Evolutionary conservation across 2,797 vertebrate species (phyloP).

Genomic region (Cuniculus paca): DNA sequence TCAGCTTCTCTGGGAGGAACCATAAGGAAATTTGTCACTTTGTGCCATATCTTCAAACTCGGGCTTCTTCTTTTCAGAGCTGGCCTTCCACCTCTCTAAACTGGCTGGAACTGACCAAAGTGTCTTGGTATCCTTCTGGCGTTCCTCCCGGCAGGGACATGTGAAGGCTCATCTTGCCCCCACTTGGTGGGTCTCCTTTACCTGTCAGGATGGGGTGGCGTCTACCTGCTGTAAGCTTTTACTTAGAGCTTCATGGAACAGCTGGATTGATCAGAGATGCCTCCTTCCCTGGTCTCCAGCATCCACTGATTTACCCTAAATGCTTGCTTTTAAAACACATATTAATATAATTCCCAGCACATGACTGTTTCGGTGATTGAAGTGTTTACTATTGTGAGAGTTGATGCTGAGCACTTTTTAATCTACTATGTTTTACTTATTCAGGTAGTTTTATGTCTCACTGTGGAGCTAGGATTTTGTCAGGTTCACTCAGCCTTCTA

Average conservation of each 20-base stretch:
- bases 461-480: neutral
- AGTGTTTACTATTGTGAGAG: neutral
- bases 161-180: slow-evolving; percentile 97
- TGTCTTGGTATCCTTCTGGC: slow-evolving; percentile 97
- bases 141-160: slow-evolving; percentile 95
- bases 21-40: slow-evolving; percentile 94
- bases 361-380: neutral
- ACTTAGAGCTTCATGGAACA: neutral
- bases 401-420: neutral
- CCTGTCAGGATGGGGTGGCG: slow-evolving; percentile 87
- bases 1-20: slow-evolving; percentile 93
- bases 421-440: neutral
- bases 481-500: neutral
- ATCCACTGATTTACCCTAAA: neutral
- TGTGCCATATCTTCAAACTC: slow-evolving; percentile 98
- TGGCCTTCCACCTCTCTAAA: slow-evolving; percentile 97
- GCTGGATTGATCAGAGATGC: neutral
- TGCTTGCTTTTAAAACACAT: neutral
- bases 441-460: neutral
- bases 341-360: neutral
- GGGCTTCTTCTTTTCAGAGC: slow-evolving; percentile 95
- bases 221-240: too few relatives aligned
- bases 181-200: slow-evolving; percentile 96
- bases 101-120: slow-evolving; percentile 94
- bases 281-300: neutral